Evolutionary conservation across 2,797 vertebrate species (phyloP).

Genomic region (Galagoides demidoff): DNA sequence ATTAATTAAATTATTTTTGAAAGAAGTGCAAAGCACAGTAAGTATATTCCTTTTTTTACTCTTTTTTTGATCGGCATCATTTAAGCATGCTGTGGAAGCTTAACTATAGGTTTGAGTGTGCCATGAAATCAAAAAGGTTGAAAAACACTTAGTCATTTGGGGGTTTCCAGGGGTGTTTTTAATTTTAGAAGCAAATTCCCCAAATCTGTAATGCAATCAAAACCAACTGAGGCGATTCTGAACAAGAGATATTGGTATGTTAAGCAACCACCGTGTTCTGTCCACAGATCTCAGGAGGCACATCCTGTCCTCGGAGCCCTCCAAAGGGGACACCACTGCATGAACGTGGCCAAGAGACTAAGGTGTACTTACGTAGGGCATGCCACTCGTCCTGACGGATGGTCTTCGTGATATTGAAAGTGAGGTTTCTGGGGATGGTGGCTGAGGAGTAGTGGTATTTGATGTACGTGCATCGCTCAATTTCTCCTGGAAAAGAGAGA

Average conservation of each 20-base stretch:
- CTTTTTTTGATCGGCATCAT: no score
- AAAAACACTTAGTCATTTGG: no score
- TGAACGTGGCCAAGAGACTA: neutral
- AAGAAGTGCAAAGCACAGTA: no score
- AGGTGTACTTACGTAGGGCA: constrained; percentile 94
- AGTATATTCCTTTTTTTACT: no score
- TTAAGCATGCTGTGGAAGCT: no score
- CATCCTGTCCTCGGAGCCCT: neutral
- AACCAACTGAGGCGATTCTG: neutral
- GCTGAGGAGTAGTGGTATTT: constrained; percentile 99
- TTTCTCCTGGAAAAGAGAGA: constrained; percentile 86
- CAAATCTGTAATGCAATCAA: neutral
- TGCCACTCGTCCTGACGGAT: constrained; percentile 99
- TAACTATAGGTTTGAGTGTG: no score
- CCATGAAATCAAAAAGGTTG: no score
- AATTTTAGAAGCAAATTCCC: constrained; percentile 1
- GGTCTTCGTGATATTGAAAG: constrained; percentile 98
- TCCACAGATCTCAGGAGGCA: neutral
- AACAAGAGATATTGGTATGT: neutral
- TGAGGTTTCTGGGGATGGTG: constrained; percentile 97
- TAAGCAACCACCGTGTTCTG: neutral
- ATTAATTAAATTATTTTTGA: no score
- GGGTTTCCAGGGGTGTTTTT: neutral
- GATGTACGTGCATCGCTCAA: constrained; percentile 95
- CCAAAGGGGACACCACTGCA: neutral